Percentiles rank a stretch among this genome's conserved stretches.
phyloP scores from a whole-genome alignment of 2,888 invertebrate genomes.

The Cryptus viduatorius region DNA sequence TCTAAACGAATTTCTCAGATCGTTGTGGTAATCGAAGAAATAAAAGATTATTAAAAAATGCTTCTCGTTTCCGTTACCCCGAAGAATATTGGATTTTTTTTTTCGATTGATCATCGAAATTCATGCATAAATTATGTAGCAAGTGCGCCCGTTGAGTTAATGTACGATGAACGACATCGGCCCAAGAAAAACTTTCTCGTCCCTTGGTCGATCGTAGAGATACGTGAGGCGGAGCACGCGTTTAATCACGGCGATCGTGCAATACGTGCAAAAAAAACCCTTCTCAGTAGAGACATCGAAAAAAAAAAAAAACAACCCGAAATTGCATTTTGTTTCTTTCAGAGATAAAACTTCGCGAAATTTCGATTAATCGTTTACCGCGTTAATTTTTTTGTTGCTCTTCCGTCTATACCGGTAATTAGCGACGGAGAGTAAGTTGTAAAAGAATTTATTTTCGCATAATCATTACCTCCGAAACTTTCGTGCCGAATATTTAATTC shows the following conservation, averaged over 20 bases:
- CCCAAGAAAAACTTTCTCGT: slow-evolving; percentile 44
- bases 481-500: background rate
- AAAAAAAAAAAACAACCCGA: background rate
- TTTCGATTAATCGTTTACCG: background rate
- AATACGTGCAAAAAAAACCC: slow-evolving; percentile 7
- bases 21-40: background rate
- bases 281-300: background rate
- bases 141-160: slow-evolving; percentile 18
- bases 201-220: slow-evolving; percentile 1
- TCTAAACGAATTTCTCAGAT: background rate
- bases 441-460: background rate
- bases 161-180: background rate
- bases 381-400: background rate
- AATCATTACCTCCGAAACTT: background rate
- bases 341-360: background rate
- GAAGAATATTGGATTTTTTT: background rate
- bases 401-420: background rate
- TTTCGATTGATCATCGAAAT: slow-evolving; percentile 42
- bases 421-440: background rate
- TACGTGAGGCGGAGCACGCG: slow-evolving; percentile 36
- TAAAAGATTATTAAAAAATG: background rate
- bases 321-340: background rate
- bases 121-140: slow-evolving; percentile 24
- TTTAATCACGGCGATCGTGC: background rate
- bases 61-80: background rate